A percentile compares a stretch with the other conserved stretches of the same genome.
These are phyloP conservation scores for Heteronetta atricapilla DNA, from an alignment of 2,113 vertebrate species.

Conservation along the genomic window DNA sequence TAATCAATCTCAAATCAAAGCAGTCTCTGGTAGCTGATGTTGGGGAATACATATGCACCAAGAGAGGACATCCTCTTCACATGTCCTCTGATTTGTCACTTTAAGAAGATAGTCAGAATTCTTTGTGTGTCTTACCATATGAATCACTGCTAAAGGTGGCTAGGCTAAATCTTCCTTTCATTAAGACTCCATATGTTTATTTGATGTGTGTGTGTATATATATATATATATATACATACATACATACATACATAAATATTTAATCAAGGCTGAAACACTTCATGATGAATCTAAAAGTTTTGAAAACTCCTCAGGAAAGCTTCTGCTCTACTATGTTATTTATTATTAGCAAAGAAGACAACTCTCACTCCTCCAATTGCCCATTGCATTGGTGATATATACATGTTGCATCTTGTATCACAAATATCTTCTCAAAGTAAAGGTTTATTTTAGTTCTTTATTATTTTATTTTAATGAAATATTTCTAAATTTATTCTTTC, in stretches of 20 bases:
- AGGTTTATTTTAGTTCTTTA: background rate
- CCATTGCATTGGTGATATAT: no score
- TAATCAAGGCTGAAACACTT: background rate
- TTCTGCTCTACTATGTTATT: background rate
- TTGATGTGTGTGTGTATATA: background rate
- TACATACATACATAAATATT: background rate
- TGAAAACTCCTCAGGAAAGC: background rate
- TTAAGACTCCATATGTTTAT: background rate
- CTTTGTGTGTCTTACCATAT: background rate
- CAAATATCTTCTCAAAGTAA: background rate
- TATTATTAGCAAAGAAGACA: background rate
- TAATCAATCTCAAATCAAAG: background rate
- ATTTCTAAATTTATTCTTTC: background rate
- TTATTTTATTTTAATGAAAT: background rate
- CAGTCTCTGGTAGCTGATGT: background rate
- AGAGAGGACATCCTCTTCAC: background rate
- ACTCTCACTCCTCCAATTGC: background rate
- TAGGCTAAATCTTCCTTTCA: background rate
- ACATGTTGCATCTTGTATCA: background rate
- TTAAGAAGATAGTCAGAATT: background rate
- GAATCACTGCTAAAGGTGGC: background rate
- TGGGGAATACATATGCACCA: accelerated
- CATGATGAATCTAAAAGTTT: background rate
- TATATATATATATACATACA: no score
- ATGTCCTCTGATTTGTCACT: background rate